Percentiles rank a stretch among this genome's conserved stretches.
phyloP scores from a whole-genome alignment of 2,888 invertebrate species.

The Caprella mutica region DNA sequence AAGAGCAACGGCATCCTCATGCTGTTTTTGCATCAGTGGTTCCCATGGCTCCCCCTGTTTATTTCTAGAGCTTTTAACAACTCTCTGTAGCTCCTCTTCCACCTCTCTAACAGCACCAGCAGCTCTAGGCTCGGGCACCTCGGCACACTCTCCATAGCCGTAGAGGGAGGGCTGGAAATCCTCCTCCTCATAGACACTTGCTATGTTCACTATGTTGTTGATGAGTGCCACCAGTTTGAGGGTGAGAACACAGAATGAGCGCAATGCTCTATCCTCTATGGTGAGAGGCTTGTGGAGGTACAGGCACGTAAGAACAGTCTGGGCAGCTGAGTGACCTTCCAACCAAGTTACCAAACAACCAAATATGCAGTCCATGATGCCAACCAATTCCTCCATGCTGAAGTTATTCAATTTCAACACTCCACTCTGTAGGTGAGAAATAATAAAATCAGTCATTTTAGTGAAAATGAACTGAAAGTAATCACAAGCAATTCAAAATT shows the following conservation, averaged over 20 bases:
- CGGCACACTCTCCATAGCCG: conserved; percentile 54
- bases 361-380: conserved; percentile 84
- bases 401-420: conserved; percentile 65
- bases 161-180: conserved; percentile 91
- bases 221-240: conserved; percentile 82
- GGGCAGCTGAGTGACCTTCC: conserved; percentile 90
- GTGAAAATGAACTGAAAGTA: too few species aligned
- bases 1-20: conserved; percentile 41
- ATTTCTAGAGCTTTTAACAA: conserved; percentile 39
- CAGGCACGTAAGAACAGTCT: conserved; percentile 92
- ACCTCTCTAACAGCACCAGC: conserved; percentile 73
- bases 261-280: conserved; percentile 68
- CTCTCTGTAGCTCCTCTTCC: conserved; percentile 75
- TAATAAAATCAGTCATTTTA: not conserved
- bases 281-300: conserved; percentile 82
- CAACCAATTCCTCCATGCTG: conserved; percentile 67
- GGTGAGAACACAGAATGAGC: conserved; percentile 72
- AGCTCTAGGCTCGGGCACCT: conserved; percentile 64
- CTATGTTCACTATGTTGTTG: conserved; percentile 74
- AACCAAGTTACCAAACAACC: conserved; percentile 94
- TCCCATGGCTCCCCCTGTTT: conserved; percentile 33
- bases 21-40: conserved; percentile 37
- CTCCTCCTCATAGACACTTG: conserved; percentile 84
- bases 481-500: too few species aligned
- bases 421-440: conserved; percentile 50